Conservation (phyloP, 1,140 invertebrate species). For the Bombus impatiens region DNA sequence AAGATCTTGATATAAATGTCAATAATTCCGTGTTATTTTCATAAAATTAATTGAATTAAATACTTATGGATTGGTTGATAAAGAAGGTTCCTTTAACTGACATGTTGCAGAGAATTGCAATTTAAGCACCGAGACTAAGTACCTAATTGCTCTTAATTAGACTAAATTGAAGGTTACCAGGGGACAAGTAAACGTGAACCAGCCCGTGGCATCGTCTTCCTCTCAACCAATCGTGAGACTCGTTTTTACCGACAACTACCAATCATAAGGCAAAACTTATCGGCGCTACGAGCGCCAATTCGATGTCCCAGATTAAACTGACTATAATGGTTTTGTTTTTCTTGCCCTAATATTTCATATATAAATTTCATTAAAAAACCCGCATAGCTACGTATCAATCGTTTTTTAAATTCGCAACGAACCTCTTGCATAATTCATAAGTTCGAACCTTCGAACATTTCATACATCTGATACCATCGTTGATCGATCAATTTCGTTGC, state of each 20-base stretch:
- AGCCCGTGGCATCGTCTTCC: constrained; percentile 35
- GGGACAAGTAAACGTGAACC: constrained; percentile 60
- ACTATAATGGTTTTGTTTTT: constrained; percentile 72
- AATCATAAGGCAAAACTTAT: constrained; percentile 54
- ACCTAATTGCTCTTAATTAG: constrained; percentile 71
- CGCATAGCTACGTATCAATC: too few species aligned
- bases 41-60: neutral
- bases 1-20: neutral
- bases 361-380: neutral
- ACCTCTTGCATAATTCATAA: neutral
- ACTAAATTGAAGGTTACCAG: constrained; percentile 70
- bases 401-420: neutral
- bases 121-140: constrained; percentile 24
- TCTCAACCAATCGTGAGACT: constrained; percentile 52
- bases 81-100: constrained; percentile 38
- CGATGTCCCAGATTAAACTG: constrained; percentile 69
- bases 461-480: constrained; percentile 29
- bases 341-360: constrained; percentile 57
- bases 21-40: neutral
- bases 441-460: neutral
- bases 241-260: constrained; percentile 68
- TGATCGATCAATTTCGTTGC: neutral
- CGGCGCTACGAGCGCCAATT: constrained; percentile 58
- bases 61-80: constrained; percentile 24
- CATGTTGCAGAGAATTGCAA: neutral